Base-by-base conservation (phyloP, 2,888 invertebrate genomes). In the Dorcus hopei region DNA sequence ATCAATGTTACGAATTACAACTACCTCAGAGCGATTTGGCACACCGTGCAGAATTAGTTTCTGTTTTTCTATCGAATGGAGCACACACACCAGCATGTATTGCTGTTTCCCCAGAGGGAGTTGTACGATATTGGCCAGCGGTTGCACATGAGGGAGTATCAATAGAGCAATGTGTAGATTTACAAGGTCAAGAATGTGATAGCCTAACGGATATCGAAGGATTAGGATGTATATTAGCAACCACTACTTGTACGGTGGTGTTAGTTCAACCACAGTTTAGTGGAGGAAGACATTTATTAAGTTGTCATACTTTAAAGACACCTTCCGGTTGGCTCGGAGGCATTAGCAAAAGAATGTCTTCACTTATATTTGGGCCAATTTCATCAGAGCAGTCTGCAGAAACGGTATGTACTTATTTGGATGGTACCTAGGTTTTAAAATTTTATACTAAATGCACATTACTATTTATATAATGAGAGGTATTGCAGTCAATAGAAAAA, bases 31-130 rank as follows among this genome's bases (percentile, higher is more conserved):
- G 95, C 68, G 96, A 96, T 77, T 82, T 96, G 11, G 92, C 93
- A 0, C 96, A 97, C 75, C 88, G 91, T 70, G 92, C 96, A 0
- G 89, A 94, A 58, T 82, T 95, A 11, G 88, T 93, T 1, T 85
- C 87, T 26, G 85, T 94, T 0, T 91, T 90, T 73, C 80, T 84
- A 9, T 79, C 80, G 2, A 78, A 79, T 47, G 83, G 81, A 0
- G 83, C 83, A 62, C 83, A 84, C 74, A 84, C 71, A 14, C 92
- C 94, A 7, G 89, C 93, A 0, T 94, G 94, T 71, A 86, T 97
- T 67, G 95, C 95, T 11, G 93, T 95, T 1, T 95, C 96, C 0
- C 95, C 96, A 0, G 96, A 96, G 74, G 97, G 96, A 9, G 86
- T 89, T 51, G 89, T 95, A 1, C 86, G 96, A 1, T 96, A 90